Base-by-base conservation (phyloP, 2,797 vertebrate genomes). In the Pseudocheirus occidentalis region DNA sequence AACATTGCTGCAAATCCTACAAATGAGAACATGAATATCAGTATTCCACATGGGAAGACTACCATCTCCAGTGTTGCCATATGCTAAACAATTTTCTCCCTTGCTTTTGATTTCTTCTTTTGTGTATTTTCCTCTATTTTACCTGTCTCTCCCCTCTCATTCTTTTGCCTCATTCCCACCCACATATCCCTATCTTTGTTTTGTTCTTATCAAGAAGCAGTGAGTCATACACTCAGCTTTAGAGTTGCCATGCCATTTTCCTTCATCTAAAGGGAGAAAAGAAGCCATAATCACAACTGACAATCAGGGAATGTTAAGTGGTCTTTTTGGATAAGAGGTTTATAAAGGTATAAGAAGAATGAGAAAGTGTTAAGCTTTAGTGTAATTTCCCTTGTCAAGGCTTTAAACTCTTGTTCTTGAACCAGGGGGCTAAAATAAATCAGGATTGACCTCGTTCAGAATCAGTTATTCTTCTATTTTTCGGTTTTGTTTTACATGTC, bases 151-250 rank as follows among this genome's bases (percentile, higher is more conserved):
- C 54, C 34, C 18, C 52, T 50, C 0, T 91, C 55, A 62, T 90
- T 52, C 46, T 6, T 52, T 90, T 50, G 1, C 34, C 53, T 27
- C 0, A 1, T 14, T 54, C 28, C 59, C 9, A 3, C 13, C 58
- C 28, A n/a, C 4, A 21, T 14, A 34, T 54, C 21, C 21, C 12
- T 90, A 29, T 14, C 27, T 93, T 62, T 52, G 56, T 34, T 66
- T 73, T 73, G 0, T 24, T 62, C 52, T 92, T 21, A 10, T 1
- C 13, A 6, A 94, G 52, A 3, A 34, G 34, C 0, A 28, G 6
- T 0, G 0, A 62, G 29, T 52, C 12, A 2, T 16, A 0, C 6
- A 0, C 40, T 29, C 2, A 5, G 27, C 10, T 14, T 0, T n/a
- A 28, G 31, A 5, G 1, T 11, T 12, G 4, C 31, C 1, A n/a